Conservation (phyloP, 2,888 invertebrate species). For the Diabrotica balteata region DNA sequence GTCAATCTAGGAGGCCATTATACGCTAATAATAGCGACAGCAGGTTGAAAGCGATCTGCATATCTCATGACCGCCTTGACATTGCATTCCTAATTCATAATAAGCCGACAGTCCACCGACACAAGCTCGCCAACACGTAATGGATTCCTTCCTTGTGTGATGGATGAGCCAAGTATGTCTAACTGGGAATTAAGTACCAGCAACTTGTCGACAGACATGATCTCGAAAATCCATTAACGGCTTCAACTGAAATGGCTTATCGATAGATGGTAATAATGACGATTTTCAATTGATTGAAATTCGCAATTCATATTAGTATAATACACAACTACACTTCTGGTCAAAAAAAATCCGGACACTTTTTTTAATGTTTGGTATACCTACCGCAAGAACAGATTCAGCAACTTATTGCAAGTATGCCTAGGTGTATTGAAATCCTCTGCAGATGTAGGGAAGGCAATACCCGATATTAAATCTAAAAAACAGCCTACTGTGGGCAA, state of each 20-base stretch:
- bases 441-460: too few species aligned
- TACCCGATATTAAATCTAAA: too few species aligned
- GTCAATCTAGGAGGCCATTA: slow-evolving; percentile 22
- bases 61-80: slow-evolving; percentile 9
- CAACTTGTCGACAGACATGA: slow-evolving; percentile 5
- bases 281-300: too few species aligned
- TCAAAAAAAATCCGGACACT: too few species aligned
- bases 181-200: slow-evolving; percentile 7
- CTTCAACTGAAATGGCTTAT: not conserved
- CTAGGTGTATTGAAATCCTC: too few species aligned
- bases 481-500: too few species aligned
- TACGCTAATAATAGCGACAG: slow-evolving; percentile 20
- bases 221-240: not conserved
- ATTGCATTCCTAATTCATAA: slow-evolving; percentile 24
- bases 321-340: too few species aligned
- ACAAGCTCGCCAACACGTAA: slow-evolving; percentile 9
- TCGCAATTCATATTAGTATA: too few species aligned
- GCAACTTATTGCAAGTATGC: too few species aligned
- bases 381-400: too few species aligned
- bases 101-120: slow-evolving; percentile 21
- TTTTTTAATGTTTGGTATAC: too few species aligned
- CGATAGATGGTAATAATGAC: not conserved
- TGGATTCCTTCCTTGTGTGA: slow-evolving; percentile 9
- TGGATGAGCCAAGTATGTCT: slow-evolving; percentile 7
- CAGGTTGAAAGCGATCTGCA: slow-evolving; percentile 17